Evolutionary conservation across 2,888 invertebrate genomes (phyloP), one percentile per base, ranked within the genome.

Genomic region (Hypolimnas misippus): DNA sequence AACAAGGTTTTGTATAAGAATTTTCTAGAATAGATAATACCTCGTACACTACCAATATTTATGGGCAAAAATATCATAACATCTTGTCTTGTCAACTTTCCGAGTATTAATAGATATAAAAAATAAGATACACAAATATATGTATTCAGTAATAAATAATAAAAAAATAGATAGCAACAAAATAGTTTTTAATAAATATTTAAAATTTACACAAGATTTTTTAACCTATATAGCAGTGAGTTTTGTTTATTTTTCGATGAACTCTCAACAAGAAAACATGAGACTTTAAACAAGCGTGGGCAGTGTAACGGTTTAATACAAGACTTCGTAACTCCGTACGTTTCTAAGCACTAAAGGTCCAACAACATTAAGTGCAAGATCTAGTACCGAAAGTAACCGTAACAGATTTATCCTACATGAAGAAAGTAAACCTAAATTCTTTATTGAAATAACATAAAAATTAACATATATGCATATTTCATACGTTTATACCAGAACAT

Each of bases 321-420:
- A 46, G 51, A n/a, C 25, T 42, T n/a, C 60, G 61, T 59, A 64
- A 50, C 56, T 56, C 54, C 54, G 25, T 56, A 50, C 62, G 50
- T 58, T 62, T 57, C 33, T 49, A 49, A 49, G 49, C 25, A 49
- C 49, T 49, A 49, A 49, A 59, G 53, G 60, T 59, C 52, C 60
- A 60, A 40, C 57, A 63, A 33, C 55, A 52, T 62, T 62, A 52
- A 57, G 54, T 62, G 21, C 50, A 33, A 62, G 56, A 66, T 57
- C 57, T 61, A 58, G 58, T 44, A 58, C 52, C 53, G 29, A 58
- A 58, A 42, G 40, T 50, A 50, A 54, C 51, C n/a, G 60, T 19
- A 29, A 60, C 35, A 53, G 16, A 59, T 58, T 51, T 58, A 58
- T 59, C 21, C n/a, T 25, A 25, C 52, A 29, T 25, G 25, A 29